Evolutionary conservation across 2,113 vertebrate genomes (phyloP).

Genomic region (Bos taurus): DNA sequence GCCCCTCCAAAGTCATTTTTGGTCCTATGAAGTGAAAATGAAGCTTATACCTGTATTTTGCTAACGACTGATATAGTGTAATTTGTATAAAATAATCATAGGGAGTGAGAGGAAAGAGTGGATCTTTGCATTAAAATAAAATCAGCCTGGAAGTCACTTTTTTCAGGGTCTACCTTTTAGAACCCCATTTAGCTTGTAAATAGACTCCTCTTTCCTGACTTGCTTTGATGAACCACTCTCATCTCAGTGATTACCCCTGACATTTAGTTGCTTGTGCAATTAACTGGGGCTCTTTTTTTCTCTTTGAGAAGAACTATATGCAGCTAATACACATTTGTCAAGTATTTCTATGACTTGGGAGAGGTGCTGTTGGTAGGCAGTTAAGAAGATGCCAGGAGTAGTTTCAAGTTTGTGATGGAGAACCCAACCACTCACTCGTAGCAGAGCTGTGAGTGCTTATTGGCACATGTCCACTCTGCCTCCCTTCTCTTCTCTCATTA

Average conservation of each 20-base stretch:
- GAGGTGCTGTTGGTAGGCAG: background rate
- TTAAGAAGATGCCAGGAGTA: background rate
- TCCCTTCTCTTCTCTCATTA: background rate
- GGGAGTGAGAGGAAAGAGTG: conserved; percentile 4
- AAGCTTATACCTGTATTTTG: conserved; percentile 50
- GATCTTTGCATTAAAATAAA: conserved; percentile 54
- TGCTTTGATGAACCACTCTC: conserved; percentile 32
- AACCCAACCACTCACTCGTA: background rate
- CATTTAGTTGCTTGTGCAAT: conserved; percentile 54
- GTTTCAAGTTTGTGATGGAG: background rate
- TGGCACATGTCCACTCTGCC: background rate
- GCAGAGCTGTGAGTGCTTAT: background rate
- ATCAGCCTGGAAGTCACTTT: background rate
- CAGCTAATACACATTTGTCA: background rate
- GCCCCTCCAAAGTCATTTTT: conserved; percentile 21
- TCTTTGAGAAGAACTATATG: background rate
- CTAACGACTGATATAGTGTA: background rate
- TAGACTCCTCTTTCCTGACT: conserved; percentile 16
- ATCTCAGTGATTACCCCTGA: conserved; percentile 45
- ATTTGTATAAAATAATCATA: conserved; percentile 52
- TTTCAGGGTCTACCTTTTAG: conserved; percentile 49
- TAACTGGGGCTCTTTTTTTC: conserved; percentile 31
- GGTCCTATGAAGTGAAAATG: background rate
- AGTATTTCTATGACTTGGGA: conserved; percentile 11
- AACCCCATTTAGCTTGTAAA: conserved; percentile 56